Evolutionary conservation across 2,888 invertebrate genomes (phyloP), one percentile per base, ranked within the genome.

Genomic region (Frankliniella intonsa): DNA sequence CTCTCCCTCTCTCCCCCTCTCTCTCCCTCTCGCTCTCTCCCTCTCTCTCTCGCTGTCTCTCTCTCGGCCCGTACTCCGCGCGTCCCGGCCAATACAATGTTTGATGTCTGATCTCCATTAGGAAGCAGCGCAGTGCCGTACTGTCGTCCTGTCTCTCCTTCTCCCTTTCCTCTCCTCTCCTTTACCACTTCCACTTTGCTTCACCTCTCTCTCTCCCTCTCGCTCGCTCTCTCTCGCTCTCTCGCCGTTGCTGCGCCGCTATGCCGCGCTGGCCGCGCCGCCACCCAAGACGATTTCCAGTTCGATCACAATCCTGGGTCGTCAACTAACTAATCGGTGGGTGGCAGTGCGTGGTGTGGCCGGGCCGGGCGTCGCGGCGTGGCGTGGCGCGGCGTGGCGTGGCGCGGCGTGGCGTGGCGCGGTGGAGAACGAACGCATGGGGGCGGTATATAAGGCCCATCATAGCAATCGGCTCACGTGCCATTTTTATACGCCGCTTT

Each of bases 81-180:
- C 51, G 51, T 51, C 51, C 51, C 55, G 55, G 14, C 69, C 69
- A 22, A 76, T 76, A 76, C 69, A 76, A 76, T 76, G 69, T 76
- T 76, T 76, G 69, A 76, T 76, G 69, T 76, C 25, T 76, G 69
- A 76, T 76, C 25, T 76, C 69, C 69, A 76, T 76, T 76, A 76
- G 69, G 69, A 25, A 25, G 25, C 22, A 12, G 11, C 25, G 69
- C 69, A 76, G 69, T 25, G 69, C 12, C 25, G 22, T 25, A 25
- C 22, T 22, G 25, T 76, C 69, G 8, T 22, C 11, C 69, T 76
- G 25, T 25, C 69, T 69, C 25, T 76, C 62, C n/a, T n/a, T 17
- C 17, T 62, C 62, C 14, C 62, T 62, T 19, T 3, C 55, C 19
- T 19, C 19, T 19, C 10, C 55, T 55, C 62, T 62, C 17, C 62